Percentiles rank a stretch among this genome's conserved stretches.
phyloP scores from a whole-genome alignment of 2,888 invertebrate genomes.

The Neelides folsomi region DNA sequence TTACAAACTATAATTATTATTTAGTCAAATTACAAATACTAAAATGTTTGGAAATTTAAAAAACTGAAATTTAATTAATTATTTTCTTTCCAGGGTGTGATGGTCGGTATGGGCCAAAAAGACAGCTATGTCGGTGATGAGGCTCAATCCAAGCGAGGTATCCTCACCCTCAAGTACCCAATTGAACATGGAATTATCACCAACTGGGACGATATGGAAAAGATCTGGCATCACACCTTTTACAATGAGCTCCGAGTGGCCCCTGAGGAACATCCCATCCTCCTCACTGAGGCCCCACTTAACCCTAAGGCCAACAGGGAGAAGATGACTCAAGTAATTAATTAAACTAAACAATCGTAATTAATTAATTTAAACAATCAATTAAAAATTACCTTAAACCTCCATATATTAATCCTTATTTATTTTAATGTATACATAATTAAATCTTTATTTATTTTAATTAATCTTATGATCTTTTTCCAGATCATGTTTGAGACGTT shows the following conservation, averaged over 20 bases:
- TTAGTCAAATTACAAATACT: too few relatives aligned
- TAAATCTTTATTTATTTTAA: too few relatives aligned
- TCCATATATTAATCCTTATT: too few relatives aligned
- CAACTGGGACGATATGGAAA: conserved; percentile 88
- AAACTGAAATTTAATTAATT: too few relatives aligned
- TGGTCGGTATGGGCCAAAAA: conserved; percentile 97
- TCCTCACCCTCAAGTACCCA: conserved; percentile 43
- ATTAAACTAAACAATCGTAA: too few relatives aligned
- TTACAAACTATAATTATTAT: too few relatives aligned
- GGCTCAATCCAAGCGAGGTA: conserved; percentile 65
- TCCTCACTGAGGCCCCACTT: conserved; percentile 82
- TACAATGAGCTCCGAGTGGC: conserved; percentile 47
- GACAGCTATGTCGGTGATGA: conserved; percentile 93
- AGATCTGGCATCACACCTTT: too few relatives aligned
- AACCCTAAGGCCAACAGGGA: conserved; percentile 92
- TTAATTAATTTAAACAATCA: too few relatives aligned
- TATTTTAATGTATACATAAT: too few relatives aligned
- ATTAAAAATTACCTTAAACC: too few relatives aligned
- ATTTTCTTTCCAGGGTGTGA: conserved; percentile 45
- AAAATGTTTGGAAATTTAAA: too few relatives aligned
- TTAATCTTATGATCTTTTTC: background rate
- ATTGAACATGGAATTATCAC: conserved; percentile 64
- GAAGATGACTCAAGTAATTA: conserved; percentile 64
- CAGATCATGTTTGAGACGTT: conserved; percentile 85
- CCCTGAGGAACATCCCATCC: conserved; percentile 86